Evolutionary conservation across 2,888 invertebrate species (phyloP), one percentile per base, ranked within the genome.

Genomic region (Stenotaenia linearis): DNA sequence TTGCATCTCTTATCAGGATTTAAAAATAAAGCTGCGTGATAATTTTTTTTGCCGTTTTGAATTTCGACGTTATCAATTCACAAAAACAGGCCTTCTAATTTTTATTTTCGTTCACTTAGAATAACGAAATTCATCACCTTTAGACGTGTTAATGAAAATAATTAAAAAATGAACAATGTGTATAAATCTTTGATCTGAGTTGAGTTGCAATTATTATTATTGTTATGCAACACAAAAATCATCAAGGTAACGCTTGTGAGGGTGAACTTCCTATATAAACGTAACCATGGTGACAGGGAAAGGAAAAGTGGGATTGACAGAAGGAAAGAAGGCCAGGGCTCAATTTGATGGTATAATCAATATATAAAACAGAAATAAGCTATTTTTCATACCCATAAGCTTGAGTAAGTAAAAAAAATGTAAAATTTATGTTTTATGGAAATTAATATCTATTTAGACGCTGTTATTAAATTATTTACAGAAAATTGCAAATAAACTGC

Each of bases 261-360:
- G 56, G 21, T 56, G 56, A 18, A 23, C 56, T 56, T 56, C 56
- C 56, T 56, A 56, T 56, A 18, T 56, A 56, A 56, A 56, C 56
- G 56, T 56, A 56, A 21, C 56, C 56, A 56, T 56, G 56, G 56
- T 56, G 56, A 56, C 18, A 56, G 56, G 56, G 56, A 4, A 18
- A 56, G 9, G 56, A 4, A 56, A 56, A 56, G 56, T 56, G 56
- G 56, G 56, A 56, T 56, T 56, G 56, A 56, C 56, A 56, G 56
- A 56, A 56, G 56, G 56, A 56, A 56, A 56, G 56, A 56, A 56
- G 56, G 56, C 56, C 56, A 56, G 56, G 56, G 15, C 56, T 56
- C 56, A 56, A 56, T 56, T 56, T 56, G 18, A 56, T 56, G 56
- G 56, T 56, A 56, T 56, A 56, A 56, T 56, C 56, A 56, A 56